A percentile compares a stretch with the other conserved stretches of the same genome.
Conservation (phyloP, 2,888 invertebrate species). For the Oasisia sp. region DNA sequence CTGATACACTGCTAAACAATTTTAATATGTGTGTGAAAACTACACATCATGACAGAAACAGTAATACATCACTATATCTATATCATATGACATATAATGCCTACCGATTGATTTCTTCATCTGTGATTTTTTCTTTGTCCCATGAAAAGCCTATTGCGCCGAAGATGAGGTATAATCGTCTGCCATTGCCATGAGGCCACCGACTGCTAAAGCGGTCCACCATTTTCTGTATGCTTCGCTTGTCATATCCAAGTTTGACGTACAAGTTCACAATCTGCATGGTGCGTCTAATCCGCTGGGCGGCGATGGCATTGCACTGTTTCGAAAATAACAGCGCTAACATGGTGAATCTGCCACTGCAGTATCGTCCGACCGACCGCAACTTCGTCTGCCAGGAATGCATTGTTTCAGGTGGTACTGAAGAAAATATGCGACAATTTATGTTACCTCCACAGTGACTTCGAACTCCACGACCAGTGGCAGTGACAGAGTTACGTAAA, state of each 20-base stretch:
- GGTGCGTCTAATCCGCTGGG: slow-evolving; percentile 51
- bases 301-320: slow-evolving; percentile 56
- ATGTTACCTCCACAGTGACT: neutral
- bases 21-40: too few species aligned
- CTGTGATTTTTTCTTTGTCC: slow-evolving; percentile 53
- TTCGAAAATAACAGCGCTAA: slow-evolving; percentile 42
- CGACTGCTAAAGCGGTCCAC: slow-evolving; percentile 42
- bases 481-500: slow-evolving; percentile 3
- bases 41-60: too few species aligned
- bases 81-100: too few species aligned
- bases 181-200: slow-evolving; percentile 37
- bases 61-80: too few species aligned
- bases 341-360: slow-evolving; percentile 27
- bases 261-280: slow-evolving; percentile 52
- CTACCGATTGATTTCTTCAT: slow-evolving; percentile 53
- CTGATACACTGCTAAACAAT: too few species aligned
- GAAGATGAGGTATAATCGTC: slow-evolving; percentile 39
- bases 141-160: slow-evolving; percentile 57
- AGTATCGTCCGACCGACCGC: neutral
- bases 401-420: neutral
- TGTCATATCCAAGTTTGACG: slow-evolving; percentile 52
- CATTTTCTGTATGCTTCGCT: slow-evolving; percentile 42
- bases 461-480: neutral
- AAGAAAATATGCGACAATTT: neutral
- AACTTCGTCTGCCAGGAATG: neutral